These are phyloP conservation scores for Acrossocheilus fasciatus DNA, from an alignment of 2,797 vertebrate genomes.

Conservation along the genomic window DNA sequence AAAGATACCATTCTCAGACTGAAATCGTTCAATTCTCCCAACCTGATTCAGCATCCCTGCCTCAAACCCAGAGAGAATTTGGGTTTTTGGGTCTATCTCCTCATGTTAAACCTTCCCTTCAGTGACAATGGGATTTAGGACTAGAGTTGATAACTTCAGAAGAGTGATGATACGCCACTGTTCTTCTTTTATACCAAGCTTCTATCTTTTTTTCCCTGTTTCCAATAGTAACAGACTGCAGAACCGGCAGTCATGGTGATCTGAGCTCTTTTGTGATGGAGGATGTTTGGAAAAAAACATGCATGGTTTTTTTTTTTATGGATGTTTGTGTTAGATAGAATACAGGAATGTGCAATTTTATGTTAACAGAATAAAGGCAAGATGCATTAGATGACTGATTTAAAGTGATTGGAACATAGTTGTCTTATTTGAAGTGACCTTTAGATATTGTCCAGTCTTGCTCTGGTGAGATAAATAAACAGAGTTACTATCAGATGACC, in stretches of 20 bases:
- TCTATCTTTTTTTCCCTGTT: slow-evolving; percentile 54
- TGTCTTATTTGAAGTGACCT: not conserved
- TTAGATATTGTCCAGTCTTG: slow-evolving; percentile 26
- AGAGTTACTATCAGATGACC: not conserved
- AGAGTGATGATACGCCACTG: slow-evolving; percentile 53
- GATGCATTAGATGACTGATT: not conserved
- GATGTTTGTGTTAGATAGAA: slow-evolving; percentile 28
- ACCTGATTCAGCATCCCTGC: slow-evolving; percentile 1
- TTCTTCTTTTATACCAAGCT: slow-evolving; percentile 52
- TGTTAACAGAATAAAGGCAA: not conserved
- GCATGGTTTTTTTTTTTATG: not conserved
- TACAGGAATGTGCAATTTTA: not conserved
- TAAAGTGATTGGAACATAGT: not conserved
- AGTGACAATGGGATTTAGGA: slow-evolving; percentile 59
- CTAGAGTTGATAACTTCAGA: slow-evolving; percentile 64
- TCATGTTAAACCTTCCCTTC: slow-evolving; percentile 14
- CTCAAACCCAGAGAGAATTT: slow-evolving; percentile 16
- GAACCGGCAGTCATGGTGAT: slow-evolving; percentile 40
- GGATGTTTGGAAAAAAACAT: not conserved
- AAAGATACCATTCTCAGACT: slow-evolving; percentile 40
- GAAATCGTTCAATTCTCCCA: slow-evolving; percentile 13
- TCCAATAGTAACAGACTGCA: slow-evolving; percentile 54
- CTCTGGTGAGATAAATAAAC: slow-evolving; percentile 4
- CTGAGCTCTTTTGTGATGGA: slow-evolving; percentile 44
- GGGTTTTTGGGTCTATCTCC: slow-evolving; percentile 2